Conservation (phyloP, 2,888 invertebrate species). For the Prosopocoilus inquinatus region DNA sequence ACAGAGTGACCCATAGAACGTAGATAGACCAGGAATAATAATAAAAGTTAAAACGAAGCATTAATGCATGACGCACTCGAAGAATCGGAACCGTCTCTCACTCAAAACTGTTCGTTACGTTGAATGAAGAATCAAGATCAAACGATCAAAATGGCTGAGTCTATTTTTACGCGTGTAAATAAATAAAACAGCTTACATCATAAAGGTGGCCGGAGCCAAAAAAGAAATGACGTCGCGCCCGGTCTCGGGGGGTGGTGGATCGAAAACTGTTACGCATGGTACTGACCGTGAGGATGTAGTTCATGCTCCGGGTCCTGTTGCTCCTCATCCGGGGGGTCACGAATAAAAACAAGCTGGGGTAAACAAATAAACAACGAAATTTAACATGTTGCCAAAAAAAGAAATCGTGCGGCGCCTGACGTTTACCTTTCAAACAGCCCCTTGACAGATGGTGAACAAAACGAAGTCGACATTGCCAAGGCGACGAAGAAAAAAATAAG, state of each 20-base stretch:
- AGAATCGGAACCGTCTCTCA: no score
- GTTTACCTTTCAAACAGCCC: no score
- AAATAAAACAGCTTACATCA: slow-evolving; percentile 5
- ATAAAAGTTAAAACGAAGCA: background rate
- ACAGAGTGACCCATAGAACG: slow-evolving; percentile 34
- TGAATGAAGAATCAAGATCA: no score
- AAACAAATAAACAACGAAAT: slow-evolving; percentile 12
- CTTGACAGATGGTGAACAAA: no score
- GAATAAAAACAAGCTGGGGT: slow-evolving; percentile 10
- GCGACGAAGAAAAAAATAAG: no score
- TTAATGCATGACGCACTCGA: background rate
- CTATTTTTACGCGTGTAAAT: background rate
- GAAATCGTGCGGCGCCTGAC: no score
- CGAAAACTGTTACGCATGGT: background rate
- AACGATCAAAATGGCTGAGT: background rate
- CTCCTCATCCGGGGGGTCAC: background rate
- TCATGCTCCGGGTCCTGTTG: no score
- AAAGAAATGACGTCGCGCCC: background rate
- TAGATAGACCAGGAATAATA: slow-evolving; percentile 20
- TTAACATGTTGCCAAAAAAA: slow-evolving; percentile 20
- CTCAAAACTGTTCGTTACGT: no score
- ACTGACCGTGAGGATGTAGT: slow-evolving; percentile 17
- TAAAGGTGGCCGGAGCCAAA: background rate
- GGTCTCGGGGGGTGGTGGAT: background rate
- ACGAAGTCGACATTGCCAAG: no score